Evolutionary conservation across 2,113 vertebrate species (phyloP).

Genomic region (Pelobates fuscus): DNA sequence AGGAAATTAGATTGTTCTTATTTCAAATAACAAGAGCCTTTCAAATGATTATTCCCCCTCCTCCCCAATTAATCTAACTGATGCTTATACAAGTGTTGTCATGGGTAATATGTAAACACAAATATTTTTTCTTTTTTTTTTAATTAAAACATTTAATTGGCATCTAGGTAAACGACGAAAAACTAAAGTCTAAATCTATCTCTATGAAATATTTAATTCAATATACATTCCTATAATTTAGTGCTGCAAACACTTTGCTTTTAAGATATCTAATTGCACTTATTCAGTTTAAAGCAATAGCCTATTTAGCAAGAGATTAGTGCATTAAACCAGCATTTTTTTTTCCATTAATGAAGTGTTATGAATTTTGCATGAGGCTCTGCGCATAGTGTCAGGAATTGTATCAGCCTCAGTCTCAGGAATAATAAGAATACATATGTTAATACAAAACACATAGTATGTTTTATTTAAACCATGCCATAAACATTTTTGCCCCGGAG

Average conservation of each 20-base stretch:
- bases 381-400: conserved; percentile 68
- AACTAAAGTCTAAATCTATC: too few relatives aligned
- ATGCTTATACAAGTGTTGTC: too few relatives aligned
- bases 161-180: too few relatives aligned
- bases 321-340: conserved; percentile 57
- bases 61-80: too few relatives aligned
- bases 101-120: not conserved
- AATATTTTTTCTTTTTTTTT: too few relatives aligned
- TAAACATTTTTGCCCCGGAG: conserved; percentile 72
- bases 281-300: conserved; percentile 38
- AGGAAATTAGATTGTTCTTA: too few relatives aligned
- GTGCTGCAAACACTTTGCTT: conserved; percentile 9
- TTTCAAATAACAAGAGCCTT: too few relatives aligned
- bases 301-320: conserved; percentile 52
- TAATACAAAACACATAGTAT: conserved; percentile 72
- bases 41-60: too few relatives aligned
- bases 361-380: conserved; percentile 69
- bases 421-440: conserved; percentile 73
- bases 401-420: conserved; percentile 65
- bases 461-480: conserved; percentile 72
- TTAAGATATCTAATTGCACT: conserved; percentile 35
- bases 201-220: conserved; percentile 24
- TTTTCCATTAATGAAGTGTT: conserved; percentile 62
- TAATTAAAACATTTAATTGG: too few relatives aligned
- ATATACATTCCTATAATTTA: conserved; percentile 27